Conservation (phyloP, 2,113 vertebrate genomes). For the Trachemys scripta region DNA sequence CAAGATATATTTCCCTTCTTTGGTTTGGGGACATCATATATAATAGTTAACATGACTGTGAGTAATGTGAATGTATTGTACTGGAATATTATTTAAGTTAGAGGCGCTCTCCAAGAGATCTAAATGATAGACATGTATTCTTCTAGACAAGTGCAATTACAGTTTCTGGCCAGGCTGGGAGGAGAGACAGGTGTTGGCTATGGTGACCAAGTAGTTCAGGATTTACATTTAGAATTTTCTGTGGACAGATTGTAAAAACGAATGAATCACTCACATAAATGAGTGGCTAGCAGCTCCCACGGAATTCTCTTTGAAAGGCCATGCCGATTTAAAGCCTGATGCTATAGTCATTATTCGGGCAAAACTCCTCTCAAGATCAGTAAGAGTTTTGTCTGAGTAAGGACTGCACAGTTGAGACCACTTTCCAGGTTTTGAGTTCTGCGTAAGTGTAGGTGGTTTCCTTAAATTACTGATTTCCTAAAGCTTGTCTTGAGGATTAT, state of each 20-base stretch:
- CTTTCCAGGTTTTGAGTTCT: neutral
- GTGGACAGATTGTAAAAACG: neutral
- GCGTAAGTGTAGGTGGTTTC: neutral
- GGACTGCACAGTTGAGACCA: neutral
- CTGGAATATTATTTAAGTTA: neutral
- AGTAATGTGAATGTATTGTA: fast-evolving
- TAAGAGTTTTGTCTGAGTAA: neutral
- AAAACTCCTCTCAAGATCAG: neutral
- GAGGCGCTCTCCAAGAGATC: neutral
- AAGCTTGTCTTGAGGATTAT: neutral
- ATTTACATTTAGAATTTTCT: neutral
- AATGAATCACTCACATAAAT: neutral
- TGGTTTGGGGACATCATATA: fast-evolving
- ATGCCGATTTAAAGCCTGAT: neutral
- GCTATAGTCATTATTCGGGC: neutral
- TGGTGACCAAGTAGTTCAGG: neutral
- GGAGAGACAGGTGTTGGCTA: neutral
- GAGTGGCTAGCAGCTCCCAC: neutral
- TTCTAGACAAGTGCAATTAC: neutral
- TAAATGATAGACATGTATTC: neutral
- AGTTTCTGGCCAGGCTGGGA: neutral
- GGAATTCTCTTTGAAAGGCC: neutral
- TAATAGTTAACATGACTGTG: neutral
- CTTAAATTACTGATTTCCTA: neutral
- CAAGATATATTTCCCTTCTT: neutral